Base-by-base conservation (phyloP, 2,113 vertebrate species). In the Pachycephala philippinensis region DNA sequence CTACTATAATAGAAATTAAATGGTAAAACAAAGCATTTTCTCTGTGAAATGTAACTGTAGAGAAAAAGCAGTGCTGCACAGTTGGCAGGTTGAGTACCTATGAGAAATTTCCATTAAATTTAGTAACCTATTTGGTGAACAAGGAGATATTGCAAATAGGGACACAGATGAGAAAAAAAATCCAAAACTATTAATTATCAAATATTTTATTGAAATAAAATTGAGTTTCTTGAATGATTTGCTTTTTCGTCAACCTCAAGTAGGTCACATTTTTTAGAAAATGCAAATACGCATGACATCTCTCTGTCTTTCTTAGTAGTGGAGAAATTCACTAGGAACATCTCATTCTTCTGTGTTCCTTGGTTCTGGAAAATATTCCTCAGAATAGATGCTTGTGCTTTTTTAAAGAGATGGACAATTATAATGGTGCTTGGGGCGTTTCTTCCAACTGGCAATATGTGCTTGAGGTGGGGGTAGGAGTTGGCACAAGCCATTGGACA, bases 1-100 rank as follows among this genome's bases (percentile, higher is more conserved):
- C 20, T 14, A 16, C 59, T 63, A 9, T 83, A 90, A 77, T 83
- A 84, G 54, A 94, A 90, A 91, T 74, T 64, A 70, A 94, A 72
- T 23, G 15, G 57, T 77, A 74, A 87, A 95, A 24, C 31, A 89
- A 79, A 85, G 30, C 8, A 7, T 83, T 93, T 83, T 65, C n/a
- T 71, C 53, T 61, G 18, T 71, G 47, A 69, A 89, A 70, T 54
- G 7, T 57, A 63, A 40, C 44, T 83, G 37, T 79, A 85, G 37
- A 47, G 45, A 65, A 92, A 82, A 87, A 76, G 6, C 15, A 65
- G 33, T 69, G 39, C 37, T 90, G 49, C 52, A 35, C 15, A 76
- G 31, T 42, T 83, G 66, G 10, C 37, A 57, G 28, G 11, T 15
- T 79, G 47, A 82, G 6, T n/a, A 66, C 50, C 59, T 75, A 11